Evolutionary conservation across 2,888 invertebrate species (phyloP).

Genomic region (Macrophya alboannulata): DNA sequence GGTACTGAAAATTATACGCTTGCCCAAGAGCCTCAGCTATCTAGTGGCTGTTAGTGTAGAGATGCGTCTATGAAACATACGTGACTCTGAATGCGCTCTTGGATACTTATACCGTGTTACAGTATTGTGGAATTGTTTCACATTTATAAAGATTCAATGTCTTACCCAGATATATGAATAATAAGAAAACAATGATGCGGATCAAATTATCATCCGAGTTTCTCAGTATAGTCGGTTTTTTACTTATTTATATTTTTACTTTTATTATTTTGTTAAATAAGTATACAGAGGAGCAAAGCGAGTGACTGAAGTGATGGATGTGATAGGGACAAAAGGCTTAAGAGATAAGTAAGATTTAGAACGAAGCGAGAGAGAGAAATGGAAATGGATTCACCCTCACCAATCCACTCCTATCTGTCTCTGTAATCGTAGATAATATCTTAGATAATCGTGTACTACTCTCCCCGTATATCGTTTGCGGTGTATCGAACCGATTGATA

Average conservation of each 20-base stretch:
- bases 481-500: conserved; percentile 33
- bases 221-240: background rate
- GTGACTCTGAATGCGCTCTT: conserved; percentile 23
- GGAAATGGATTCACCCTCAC: conserved; percentile 40
- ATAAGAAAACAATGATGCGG: background rate
- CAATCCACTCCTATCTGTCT: conserved; percentile 43
- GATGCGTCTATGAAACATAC: conserved; percentile 27
- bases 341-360: conserved; percentile 34
- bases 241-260: background rate
- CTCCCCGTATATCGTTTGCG: background rate
- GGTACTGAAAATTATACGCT: conserved; percentile 42
- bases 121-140: conserved; percentile 1
- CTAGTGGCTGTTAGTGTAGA: conserved; percentile 9
- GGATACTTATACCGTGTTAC: background rate
- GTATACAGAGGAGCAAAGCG: background rate
- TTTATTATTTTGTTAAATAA: background rate
- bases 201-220: background rate
- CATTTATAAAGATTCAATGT: background rate
- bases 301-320: conserved; percentile 24
- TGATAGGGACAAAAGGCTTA: conserved; percentile 13
- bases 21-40: conserved; percentile 23
- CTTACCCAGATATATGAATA: background rate
- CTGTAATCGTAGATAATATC: conserved; percentile 48
- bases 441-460: conserved; percentile 39
- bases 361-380: conserved; percentile 39